Evolutionary conservation across 2,888 invertebrate genomes (phyloP), one percentile per base, ranked within the genome.

Genomic region (Xanthorhoe spadicearia): DNA sequence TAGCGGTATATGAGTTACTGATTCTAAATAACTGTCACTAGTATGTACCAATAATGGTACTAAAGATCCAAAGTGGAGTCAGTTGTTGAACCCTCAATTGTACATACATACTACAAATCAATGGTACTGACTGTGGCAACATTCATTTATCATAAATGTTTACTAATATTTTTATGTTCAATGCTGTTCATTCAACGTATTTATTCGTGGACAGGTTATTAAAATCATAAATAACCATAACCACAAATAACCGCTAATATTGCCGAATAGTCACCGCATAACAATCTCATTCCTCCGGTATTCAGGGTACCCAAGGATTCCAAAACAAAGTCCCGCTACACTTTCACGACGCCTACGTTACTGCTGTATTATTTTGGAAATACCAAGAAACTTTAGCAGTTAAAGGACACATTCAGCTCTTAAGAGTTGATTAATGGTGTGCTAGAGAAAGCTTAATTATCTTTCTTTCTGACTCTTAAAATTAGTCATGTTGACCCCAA

Each of bases 321-420:
- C 58, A 60, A 46, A 53, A 48, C 60, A 61, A 38, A 23, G 63
- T 58, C 56, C 61, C 61, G 70, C 57, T 64, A 64, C 46, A 8
- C 65, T 61, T 56, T 65, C 65, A 57, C 61, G 46, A 35, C 56
- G 51, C 65, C 65, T 52, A 60, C 64, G 49, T 15, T 32, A 35
- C 35, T 28, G 6, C 7, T 9, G 32, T 38, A 59, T 38, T 54
- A 28, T 60, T 60, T 59, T 48, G 55, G 55, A 46, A 57, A 28
- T 60, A 49, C 55, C 43, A 48, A 55, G 51, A 38, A 59, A 18
- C n/a, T 49, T 13, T 43, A 43, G 18, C 19, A 28, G 48, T 28
- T 52, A 1, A 60, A 60, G 60, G 64, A 60, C 54, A 50, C 32
- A 38, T 59, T 49, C 53, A 43, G 10, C 46, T 48, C 35, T 35